phyloP scores from a whole-genome alignment of 2,797 vertebrate species.

The Echiichthys vipera region DNA sequence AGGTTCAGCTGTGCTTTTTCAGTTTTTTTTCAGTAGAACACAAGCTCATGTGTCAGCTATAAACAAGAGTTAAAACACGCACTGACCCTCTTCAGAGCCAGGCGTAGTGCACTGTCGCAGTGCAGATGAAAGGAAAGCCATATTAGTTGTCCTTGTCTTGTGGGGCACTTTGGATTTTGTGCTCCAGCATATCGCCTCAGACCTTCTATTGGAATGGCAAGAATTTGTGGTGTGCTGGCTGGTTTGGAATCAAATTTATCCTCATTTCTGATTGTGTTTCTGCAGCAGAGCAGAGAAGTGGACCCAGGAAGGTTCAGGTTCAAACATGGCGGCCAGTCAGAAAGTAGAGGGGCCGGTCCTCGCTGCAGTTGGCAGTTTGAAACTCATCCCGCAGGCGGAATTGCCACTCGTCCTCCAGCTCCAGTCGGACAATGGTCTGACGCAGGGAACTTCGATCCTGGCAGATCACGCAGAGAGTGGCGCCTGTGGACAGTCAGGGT shows the following conservation, averaged over 20 bases:
- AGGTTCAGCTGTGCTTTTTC: conserved; percentile 40
- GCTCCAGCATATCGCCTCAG: conserved; percentile 15
- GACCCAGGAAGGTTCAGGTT: conserved; percentile 25
- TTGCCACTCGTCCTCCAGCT: conserved; percentile 98
- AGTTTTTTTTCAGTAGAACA: conserved; percentile 43
- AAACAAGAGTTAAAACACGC: conserved; percentile 33
- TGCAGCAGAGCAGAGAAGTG: conserved; percentile 7
- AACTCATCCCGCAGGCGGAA: conserved; percentile 98
- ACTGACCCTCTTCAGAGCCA: conserved; percentile 33
- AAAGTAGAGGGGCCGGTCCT: conserved; percentile 96
- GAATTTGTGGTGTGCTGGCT: conserved; percentile 41
- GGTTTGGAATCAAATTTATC: conserved; percentile 30
- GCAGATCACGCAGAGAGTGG: conserved; percentile 97
- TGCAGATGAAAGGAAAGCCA: conserved; percentile 40
- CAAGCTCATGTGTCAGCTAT: conserved; percentile 27
- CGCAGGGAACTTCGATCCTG: conserved; percentile 97
- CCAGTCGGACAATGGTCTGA: conserved; percentile 95
- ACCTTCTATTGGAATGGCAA: conserved; percentile 28
- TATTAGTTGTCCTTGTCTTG: conserved; percentile 41
- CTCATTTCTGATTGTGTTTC: conserved; percentile 32
- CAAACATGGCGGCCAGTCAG: conserved; percentile 95
- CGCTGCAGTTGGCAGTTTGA: conserved; percentile 96
- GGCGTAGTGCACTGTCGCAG: conserved; percentile 37
- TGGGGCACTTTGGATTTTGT: conserved; percentile 20
- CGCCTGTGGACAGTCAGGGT: conserved; percentile 81